phyloP scores from a whole-genome alignment of 2,113 vertebrate species.

The Silurus glanis region DNA sequence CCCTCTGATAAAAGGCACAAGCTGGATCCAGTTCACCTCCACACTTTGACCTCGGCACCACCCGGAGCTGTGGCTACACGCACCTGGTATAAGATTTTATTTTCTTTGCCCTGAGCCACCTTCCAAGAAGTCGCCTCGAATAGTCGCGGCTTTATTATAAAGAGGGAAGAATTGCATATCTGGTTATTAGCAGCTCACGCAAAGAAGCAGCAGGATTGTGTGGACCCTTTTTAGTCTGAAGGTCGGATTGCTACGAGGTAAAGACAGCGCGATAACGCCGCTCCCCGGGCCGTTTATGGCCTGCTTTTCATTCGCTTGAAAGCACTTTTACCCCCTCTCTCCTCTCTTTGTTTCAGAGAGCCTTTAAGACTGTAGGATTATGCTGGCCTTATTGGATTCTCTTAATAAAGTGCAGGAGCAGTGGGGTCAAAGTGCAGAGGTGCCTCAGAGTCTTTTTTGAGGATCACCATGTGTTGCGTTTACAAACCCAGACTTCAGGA shows the following conservation, averaged over 20 bases:
- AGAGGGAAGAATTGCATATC: constrained; percentile 61
- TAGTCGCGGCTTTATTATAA: constrained; percentile 60
- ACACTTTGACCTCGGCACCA: constrained; percentile 70
- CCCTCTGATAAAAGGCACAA: constrained; percentile 65
- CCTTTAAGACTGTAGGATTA: constrained; percentile 32
- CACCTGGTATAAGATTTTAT: constrained; percentile 70
- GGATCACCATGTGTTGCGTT: background rate
- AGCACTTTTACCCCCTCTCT: constrained; percentile 11
- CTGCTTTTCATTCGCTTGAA: constrained; percentile 11
- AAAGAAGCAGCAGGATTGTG: constrained; percentile 40
- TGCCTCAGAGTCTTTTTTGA: constrained; percentile 8
- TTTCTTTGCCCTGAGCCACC: constrained; percentile 61
- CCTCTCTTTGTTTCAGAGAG: background rate
- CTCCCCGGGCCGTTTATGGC: constrained; percentile 34
- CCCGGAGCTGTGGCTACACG: constrained; percentile 59
- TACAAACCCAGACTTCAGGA: background rate
- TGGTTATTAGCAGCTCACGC: constrained; percentile 37
- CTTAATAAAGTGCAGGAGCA: constrained; percentile 2
- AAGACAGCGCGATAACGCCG: constrained; percentile 57
- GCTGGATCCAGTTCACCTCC: constrained; percentile 65
- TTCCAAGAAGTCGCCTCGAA: constrained; percentile 61
- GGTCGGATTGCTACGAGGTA: constrained; percentile 49
- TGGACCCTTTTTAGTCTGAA: constrained; percentile 58
- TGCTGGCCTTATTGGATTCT: constrained; percentile 11
- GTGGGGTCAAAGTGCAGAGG: constrained; percentile 12